Conservation (phyloP, 2,797 vertebrate species). For the Halcyon smyrnensis region DNA sequence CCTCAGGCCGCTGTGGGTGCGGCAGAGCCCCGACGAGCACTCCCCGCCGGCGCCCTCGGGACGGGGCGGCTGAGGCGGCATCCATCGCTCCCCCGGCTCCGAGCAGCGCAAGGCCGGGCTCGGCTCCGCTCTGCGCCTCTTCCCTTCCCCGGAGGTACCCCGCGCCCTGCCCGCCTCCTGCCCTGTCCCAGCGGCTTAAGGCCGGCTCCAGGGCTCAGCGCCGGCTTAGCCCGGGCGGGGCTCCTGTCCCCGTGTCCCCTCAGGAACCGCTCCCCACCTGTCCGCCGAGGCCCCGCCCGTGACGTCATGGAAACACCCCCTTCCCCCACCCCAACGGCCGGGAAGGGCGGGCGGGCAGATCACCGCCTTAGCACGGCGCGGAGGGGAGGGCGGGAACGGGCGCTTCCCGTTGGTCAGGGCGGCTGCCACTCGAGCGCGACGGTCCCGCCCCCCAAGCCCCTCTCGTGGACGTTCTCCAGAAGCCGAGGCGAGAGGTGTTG, state of each 20-base stretch:
- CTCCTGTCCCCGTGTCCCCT: neutral
- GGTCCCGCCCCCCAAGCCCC: neutral
- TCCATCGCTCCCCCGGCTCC: neutral
- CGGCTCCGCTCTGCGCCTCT: neutral
- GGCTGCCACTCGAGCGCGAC: neutral
- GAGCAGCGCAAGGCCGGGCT: neutral
- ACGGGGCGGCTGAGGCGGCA: neutral
- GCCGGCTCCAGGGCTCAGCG: neutral
- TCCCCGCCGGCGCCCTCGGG: neutral
- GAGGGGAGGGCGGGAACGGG: too few species aligned
- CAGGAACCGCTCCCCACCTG: slow-evolving; percentile 14
- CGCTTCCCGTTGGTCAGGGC: neutral
- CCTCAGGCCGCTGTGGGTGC: neutral
- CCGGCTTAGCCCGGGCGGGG: neutral
- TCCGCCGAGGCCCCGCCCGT: neutral
- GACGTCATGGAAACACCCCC: slow-evolving; percentile 61
- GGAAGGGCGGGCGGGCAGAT: neutral
- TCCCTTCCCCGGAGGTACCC: too few species aligned
- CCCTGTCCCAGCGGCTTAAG: neutral
- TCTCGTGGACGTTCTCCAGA: neutral
- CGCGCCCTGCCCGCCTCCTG: neutral
- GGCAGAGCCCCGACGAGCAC: neutral
- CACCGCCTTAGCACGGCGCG: neutral
- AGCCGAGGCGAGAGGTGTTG: neutral
- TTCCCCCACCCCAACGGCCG: neutral